Evolutionary conservation across 2,113 vertebrate species (phyloP), one percentile per base, ranked within the genome.

Genomic region (Beaufortia kweichowensis): DNA sequence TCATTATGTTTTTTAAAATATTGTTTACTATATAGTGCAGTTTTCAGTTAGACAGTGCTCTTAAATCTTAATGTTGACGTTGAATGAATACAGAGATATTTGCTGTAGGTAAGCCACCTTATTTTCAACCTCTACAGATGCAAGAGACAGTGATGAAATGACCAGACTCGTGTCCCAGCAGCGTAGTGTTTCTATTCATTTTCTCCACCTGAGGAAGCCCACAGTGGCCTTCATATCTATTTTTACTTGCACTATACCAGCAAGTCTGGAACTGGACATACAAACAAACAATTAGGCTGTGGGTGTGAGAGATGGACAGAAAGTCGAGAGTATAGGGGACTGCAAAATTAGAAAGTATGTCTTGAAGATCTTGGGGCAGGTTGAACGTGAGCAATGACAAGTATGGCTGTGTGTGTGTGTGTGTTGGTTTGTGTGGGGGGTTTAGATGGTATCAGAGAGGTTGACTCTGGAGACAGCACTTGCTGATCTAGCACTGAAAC

Each of bases 181-280:
- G 35, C 26, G 15, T 23, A 35, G 31, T 76, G 28, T 76, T 76
- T 66, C 28, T 76, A 43, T 65, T 63, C 29, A 62, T 75, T 31
- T 24, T 65, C 29, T 26, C 64, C 62, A 59, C 41, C 55, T 21
- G 75, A 76, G 75, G 48, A 66, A 21, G 31, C 73, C 63, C 74
- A 46, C 62, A 43, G 50, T 61, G 63, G 33, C 75, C 75, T 66
- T 65, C 63, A 59, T 24, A 57, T 57, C 75, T 76, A 76, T 76
- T 76, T 76, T 76, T 76, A 67, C 55, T 66, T 67, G 10, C 50
- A 76, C 75, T 46, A 67, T 76, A 63, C 63, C 75, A 76, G 75
- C 75, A 76, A 76, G 63, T 76, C 75, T 76, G 75, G 10, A 67
- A 76, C 62, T 59, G 62, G 75, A 76, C 75, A 76, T 28, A 39